Evolutionary conservation across 2,888 invertebrate species (phyloP), one percentile per base, ranked within the genome.

Genomic region (Epistrophe eligans): DNA sequence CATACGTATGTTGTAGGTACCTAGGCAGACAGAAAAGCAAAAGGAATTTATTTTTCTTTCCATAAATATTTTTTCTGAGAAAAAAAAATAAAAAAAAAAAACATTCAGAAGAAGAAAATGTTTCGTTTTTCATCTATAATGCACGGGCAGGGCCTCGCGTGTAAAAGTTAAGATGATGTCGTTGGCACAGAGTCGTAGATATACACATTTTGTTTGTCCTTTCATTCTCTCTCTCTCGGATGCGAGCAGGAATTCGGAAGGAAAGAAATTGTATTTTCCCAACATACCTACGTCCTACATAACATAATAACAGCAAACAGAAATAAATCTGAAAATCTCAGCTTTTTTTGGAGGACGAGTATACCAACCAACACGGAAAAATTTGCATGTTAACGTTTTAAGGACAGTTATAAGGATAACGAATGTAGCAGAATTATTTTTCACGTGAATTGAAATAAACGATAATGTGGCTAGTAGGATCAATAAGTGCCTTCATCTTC

Each of bases 241-340:
- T 43, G 43, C 13, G 48, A 17, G 43, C 62, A 43, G 24, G 17
- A 43, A 40, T 24, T 45, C 32, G 32, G 48, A 48, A 48, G 35
- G 66, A 48, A 32, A 17, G 45, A 13, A 48, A 35, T 48, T 48
- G 10, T 66, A 66, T 45, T 64, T 64, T 45, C 7, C 40, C 15
- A 24, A 1, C 5, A 43, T 24, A 64, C 24, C 62, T 64, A 9
- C 28, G n/a, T n/a, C n/a, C n/a, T n/a, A 1, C 9, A 24, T 24
- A 24, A 3, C 24, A 3, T 24, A 24, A 24, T 11, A n/a, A 5
- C 5, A 45, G 64, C 15, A 64, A 64, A 64, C n/a, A 64, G 28
- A 64, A 73, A 83, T 73, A 83, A 73, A 83, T 83, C 77, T 60
- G 66, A 60, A 77, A 83, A 83, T 83, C 77, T 77, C 57, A 32